Evolutionary conservation across 1,140 invertebrate genomes (phyloP).

Genomic region (Caenorhabditis briggsae): DNA sequence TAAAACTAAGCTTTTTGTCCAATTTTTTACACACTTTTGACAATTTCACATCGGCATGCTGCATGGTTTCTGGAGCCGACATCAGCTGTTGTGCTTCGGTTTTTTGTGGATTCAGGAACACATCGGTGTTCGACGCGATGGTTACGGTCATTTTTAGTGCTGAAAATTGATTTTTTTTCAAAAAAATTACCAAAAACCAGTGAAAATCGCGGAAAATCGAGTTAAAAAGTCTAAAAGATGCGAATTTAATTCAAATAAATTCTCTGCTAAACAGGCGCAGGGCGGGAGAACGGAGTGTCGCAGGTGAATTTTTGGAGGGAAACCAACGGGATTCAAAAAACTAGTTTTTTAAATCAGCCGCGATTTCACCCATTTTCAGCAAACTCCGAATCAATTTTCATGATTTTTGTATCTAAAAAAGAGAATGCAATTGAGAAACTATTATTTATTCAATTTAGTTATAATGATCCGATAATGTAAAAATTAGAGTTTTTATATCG

Average conservation of each 20-base stretch:
- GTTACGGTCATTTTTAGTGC: neutral
- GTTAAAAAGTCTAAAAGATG: neutral
- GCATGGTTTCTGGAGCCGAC: neutral
- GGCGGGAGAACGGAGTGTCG: conserved; percentile 9
- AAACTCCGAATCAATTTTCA: neutral
- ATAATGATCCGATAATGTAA: too few relatives aligned
- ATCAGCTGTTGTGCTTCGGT: neutral
- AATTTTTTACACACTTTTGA: neutral
- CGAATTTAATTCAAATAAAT: neutral
- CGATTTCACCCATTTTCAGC: neutral
- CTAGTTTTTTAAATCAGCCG: neutral
- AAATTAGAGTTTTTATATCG: too few relatives aligned
- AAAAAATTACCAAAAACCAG: neutral
- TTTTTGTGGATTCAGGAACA: neutral
- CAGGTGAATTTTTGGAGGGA: neutral
- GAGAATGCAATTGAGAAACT: too few relatives aligned
- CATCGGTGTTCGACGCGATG: conserved; percentile 2
- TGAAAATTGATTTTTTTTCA: too few relatives aligned
- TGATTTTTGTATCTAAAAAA: too few relatives aligned
- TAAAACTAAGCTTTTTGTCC: too few relatives aligned
- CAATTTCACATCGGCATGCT: conserved; percentile 35
- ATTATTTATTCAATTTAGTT: too few relatives aligned
- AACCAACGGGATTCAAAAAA: neutral
- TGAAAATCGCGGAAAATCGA: neutral
- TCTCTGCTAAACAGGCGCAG: neutral